Base-by-base conservation (phyloP, 2,888 invertebrate genomes). In the Agrilus biguttatus region DNA sequence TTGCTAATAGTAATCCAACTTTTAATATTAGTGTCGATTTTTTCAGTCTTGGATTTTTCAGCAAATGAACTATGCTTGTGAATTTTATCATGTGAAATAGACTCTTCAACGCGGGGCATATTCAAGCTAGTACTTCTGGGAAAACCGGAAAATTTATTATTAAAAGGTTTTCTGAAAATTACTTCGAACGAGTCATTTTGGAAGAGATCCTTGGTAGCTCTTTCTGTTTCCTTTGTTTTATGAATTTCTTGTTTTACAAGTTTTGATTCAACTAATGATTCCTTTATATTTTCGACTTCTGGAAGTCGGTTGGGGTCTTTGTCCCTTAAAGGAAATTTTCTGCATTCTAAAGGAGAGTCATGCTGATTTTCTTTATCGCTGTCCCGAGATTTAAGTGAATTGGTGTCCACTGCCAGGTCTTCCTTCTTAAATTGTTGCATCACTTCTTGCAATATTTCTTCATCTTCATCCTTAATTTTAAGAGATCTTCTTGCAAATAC, bases 401-500 rank as follows among this genome's bases (percentile, higher is more conserved):
- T 62, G 21, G 59, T 58, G 14, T 48, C 48, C 21, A 47, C 42
- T 44, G 68, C 67, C 44, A 60, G 61, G 17, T 62, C 55, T 19
- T 65, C 66, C 23, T 68, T 64, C 37, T 63, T 62, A 32, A 70
- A 67, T 48, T 77, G 74, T 47, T 75, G 74, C 4, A 28, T 28
- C 10, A 10, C 28, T 28, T 28, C 28, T 13, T 74, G 71, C 45
- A 80, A 65, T 36, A 65, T 66, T 45, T 77, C 77, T 1, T 70
- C 71, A 53, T 83, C 83, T 5, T 67, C 66, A 53, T 84, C 83
- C 66, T 82, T 83, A n/a, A 83, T 68, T 65, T 86, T 86, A 0
- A 86, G 66, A n/a, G 85, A 86, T 44, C 85, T 67, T 36, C 86
- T 68, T 0, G 85, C 85, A 58, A 86, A 86, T 1, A 86, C 86